A percentile compares a stretch with the other conserved stretches of the same genome.
phyloP scores from a whole-genome alignment of 2,888 invertebrate genomes.

The Galeruca laticollis region DNA sequence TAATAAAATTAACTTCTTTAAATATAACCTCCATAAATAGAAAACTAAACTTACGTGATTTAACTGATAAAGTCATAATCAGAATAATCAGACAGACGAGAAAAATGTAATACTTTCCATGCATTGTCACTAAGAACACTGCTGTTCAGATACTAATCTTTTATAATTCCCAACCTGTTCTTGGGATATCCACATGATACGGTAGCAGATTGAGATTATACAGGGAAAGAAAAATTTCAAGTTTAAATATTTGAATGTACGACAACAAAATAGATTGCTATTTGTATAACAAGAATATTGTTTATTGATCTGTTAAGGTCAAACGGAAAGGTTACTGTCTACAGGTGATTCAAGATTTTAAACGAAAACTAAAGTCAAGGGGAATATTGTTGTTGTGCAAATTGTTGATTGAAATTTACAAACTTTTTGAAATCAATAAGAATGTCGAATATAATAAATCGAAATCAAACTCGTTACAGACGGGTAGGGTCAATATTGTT shows the following conservation, averaged over 20 bases:
- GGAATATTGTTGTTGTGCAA: too few relatives aligned
- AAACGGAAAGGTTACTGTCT: too few relatives aligned
- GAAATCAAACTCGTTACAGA: too few relatives aligned
- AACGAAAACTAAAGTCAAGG: too few relatives aligned
- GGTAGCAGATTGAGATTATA: neutral
- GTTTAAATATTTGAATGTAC: neutral
- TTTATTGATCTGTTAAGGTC: too few relatives aligned
- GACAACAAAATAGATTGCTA: too few relatives aligned
- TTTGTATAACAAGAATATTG: too few relatives aligned
- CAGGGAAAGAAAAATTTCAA: neutral
- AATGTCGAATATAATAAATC: too few relatives aligned
- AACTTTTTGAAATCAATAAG: too few relatives aligned
- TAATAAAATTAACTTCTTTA: neutral
- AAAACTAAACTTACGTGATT: neutral
- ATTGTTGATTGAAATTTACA: too few relatives aligned
- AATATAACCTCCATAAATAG: neutral
- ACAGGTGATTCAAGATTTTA: too few relatives aligned
- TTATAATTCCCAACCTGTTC: neutral
- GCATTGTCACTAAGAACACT: neutral
- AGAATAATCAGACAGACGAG: neutral
- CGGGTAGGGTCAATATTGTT: too few relatives aligned
- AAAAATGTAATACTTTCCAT: neutral
- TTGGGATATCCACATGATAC: constrained; percentile 1
- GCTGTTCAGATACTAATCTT: neutral
- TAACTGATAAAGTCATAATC: neutral